phyloP scores from a whole-genome alignment of 2,888 invertebrate species.

The Eustalomyia histrio region DNA sequence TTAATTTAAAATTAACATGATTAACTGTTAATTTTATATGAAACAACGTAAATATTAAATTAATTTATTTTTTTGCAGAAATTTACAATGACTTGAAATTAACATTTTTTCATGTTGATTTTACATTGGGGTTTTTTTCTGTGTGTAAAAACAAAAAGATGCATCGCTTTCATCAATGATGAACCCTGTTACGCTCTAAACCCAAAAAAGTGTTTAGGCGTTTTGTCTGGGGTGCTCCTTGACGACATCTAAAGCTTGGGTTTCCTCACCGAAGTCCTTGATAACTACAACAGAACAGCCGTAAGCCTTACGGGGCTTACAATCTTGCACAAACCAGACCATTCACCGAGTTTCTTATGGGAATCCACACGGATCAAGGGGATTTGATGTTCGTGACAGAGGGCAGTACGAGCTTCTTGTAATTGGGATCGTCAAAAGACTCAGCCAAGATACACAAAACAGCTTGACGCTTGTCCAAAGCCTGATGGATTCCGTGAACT shows the following conservation, averaged over 20 bases:
- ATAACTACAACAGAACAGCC: slow-evolving; percentile 99
- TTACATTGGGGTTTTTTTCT: too few relatives aligned
- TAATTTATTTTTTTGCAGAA: too few relatives aligned
- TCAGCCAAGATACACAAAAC: slow-evolving; percentile 97
- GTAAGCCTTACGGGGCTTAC: slow-evolving; percentile 99
- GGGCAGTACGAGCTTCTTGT: slow-evolving; percentile 98
- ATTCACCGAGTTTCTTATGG: slow-evolving; percentile 99
- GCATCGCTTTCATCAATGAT: slow-evolving; percentile 61
- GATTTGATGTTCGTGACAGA: slow-evolving; percentile 99
- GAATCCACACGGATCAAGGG: slow-evolving; percentile 97
- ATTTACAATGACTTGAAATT: too few relatives aligned
- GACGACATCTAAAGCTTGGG: slow-evolving; percentile 95
- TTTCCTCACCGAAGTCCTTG: slow-evolving; percentile 99
- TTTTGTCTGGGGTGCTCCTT: slow-evolving; percentile 95
- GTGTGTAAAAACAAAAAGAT: too few relatives aligned
- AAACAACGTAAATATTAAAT: too few relatives aligned
- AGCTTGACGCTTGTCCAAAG: slow-evolving; percentile 99
- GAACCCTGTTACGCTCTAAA: slow-evolving; percentile 61
- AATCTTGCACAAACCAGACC: slow-evolving; percentile 99
- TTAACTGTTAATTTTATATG: too few relatives aligned
- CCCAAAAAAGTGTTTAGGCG: slow-evolving; percentile 80
- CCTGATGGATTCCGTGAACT: slow-evolving; percentile 97
- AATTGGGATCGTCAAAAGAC: slow-evolving; percentile 98
- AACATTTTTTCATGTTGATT: too few relatives aligned
- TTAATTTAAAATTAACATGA: too few relatives aligned